Conservation (phyloP, 2,888 invertebrate species). For the Ryuthela nishihirai region DNA sequence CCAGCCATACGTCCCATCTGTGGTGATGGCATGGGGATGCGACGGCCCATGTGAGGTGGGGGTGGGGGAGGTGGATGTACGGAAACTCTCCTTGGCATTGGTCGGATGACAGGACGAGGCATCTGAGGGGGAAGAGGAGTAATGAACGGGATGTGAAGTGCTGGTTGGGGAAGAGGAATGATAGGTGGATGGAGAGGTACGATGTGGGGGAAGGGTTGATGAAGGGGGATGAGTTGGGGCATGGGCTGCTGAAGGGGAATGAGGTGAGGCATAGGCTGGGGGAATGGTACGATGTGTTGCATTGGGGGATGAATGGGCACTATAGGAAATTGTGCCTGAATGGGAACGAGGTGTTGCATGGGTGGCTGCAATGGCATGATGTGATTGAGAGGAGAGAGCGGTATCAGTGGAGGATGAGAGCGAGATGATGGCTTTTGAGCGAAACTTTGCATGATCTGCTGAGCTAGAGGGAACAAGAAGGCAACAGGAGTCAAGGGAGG, state of each 20-base stretch:
- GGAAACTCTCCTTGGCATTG: conserved; percentile 31
- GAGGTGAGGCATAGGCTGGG: conserved; percentile 10
- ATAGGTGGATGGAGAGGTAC: conserved; percentile 5
- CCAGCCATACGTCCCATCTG: conserved; percentile 11
- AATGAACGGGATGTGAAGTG: conserved; percentile 25
- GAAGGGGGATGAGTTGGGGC: too few relatives aligned
- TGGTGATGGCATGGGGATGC: conserved; percentile 14
- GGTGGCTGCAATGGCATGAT: not conserved
- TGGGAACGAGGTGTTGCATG: conserved; percentile 20
- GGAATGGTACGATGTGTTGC: conserved; percentile 2
- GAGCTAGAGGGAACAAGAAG: conserved; percentile 29
- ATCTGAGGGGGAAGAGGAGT: conserved; percentile 27
- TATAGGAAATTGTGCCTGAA: conserved; percentile 21
- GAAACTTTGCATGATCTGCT: conserved; percentile 30
- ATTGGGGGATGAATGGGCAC: conserved; percentile 16
- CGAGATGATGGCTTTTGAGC: conserved; percentile 17
- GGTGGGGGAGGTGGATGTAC: conserved; percentile 15
- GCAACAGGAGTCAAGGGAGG: conserved; percentile 33
- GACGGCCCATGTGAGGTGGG: conserved; percentile 9
- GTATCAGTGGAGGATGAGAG: conserved; percentile 24
- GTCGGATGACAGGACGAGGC: conserved; percentile 20
- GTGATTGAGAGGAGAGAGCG: conserved; percentile 3
- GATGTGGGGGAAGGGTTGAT: conserved; percentile 8
- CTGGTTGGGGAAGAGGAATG: conserved; percentile 23
- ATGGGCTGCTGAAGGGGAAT: too few relatives aligned